A percentile compares a stretch with the other conserved stretches of the same genome.
phyloP scores from a whole-genome alignment of 2,797 vertebrate species.

The Danio kyathit region DNA sequence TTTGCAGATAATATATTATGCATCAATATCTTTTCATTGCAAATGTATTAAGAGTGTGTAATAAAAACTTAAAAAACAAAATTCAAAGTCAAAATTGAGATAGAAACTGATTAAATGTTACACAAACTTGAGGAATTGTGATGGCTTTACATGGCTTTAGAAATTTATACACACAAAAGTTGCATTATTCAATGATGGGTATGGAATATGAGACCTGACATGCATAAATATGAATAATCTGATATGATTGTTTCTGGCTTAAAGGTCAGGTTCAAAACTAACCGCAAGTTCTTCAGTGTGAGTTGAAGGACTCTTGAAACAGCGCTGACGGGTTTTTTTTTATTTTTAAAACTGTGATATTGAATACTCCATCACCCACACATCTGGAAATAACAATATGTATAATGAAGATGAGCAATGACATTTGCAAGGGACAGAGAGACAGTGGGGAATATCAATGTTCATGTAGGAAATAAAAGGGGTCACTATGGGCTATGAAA shows the following conservation, averaged over 20 bases:
- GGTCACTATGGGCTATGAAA: background rate
- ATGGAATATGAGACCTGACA: background rate
- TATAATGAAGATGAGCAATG: conserved; percentile 3
- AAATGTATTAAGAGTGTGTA: no score
- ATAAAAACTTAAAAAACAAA: no score
- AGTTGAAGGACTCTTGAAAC: background rate
- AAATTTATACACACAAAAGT: background rate
- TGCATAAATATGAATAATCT: background rate
- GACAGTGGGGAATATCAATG: background rate
- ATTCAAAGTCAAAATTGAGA: no score
- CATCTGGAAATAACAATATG: background rate
- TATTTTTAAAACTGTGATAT: background rate
- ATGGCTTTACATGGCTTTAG: no score
- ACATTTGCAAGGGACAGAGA: background rate
- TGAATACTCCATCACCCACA: background rate
- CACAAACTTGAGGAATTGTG: no score
- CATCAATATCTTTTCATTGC: no score
- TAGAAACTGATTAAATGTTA: no score
- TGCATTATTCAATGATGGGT: background rate
- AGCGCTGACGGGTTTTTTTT: background rate
- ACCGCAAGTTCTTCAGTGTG: background rate
- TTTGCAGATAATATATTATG: no score
- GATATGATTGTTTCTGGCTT: conserved; percentile 7
- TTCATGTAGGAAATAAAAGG: background rate
- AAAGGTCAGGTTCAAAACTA: background rate